Percentiles rank a stretch among this genome's conserved stretches.
Evolutionary conservation across 2,797 vertebrate genomes (phyloP).

Genomic region (Mergus octosetaceus): DNA sequence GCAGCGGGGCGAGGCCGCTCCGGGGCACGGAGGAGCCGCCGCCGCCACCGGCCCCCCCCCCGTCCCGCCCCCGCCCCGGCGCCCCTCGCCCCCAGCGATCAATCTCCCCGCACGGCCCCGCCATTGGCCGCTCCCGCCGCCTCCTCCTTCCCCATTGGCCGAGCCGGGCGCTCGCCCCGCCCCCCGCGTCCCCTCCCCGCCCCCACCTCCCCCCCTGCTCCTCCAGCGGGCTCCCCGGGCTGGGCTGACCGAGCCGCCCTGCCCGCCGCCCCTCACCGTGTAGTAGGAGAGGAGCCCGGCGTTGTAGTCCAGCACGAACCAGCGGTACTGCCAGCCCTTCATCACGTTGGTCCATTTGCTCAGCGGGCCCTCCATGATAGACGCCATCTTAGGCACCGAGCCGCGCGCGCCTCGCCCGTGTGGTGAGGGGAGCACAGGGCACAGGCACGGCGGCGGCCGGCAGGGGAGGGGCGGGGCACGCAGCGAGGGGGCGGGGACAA

Average conservation of each 20-base stretch:
- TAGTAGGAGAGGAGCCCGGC: slow-evolving; percentile 96
- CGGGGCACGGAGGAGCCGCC: background rate
- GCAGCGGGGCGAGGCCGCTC: no score
- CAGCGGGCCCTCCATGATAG: slow-evolving; percentile 97
- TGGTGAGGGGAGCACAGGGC: background rate
- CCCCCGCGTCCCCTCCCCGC: slow-evolving; percentile 23
- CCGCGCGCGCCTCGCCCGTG: slow-evolving; percentile 54
- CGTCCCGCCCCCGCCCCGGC: background rate
- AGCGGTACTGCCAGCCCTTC: slow-evolving; percentile 99
- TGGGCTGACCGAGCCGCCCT: slow-evolving; percentile 76
- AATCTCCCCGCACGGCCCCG: background rate
- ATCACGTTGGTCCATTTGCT: slow-evolving; percentile 99
- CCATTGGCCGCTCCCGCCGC: slow-evolving; percentile 27
- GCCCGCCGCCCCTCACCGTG: slow-evolving; percentile 83
- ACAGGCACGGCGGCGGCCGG: background rate
- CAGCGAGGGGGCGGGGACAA: background rate
- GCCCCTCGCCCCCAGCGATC: background rate
- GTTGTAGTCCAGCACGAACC: slow-evolving; percentile 98
- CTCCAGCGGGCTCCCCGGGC: slow-evolving; percentile 16
- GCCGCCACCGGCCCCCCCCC: background rate
- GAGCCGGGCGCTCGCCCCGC: background rate
- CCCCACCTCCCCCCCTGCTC: background rate
- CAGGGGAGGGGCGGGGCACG: background rate
- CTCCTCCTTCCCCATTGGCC: slow-evolving; percentile 60
- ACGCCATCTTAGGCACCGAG: slow-evolving; percentile 92